phyloP scores from a whole-genome alignment of 2,797 vertebrate species.

The Naso thynnoides region DNA sequence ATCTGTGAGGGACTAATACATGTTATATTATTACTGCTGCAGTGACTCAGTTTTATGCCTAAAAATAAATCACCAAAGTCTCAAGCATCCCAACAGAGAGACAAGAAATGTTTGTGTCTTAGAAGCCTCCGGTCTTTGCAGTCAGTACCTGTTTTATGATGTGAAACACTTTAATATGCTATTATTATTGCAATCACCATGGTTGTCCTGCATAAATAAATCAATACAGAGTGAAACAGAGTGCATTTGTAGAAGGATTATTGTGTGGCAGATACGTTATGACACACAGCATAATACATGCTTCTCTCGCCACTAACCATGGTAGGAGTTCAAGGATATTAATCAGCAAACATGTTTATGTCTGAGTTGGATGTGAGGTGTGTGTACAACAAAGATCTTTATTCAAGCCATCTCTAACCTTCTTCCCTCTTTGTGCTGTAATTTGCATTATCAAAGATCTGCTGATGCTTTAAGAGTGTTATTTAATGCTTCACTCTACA shows the following conservation, averaged over 20 bases:
- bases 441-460: background rate
- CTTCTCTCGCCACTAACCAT: background rate
- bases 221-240: slow-evolving; percentile 2
- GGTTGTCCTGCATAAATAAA: slow-evolving; percentile 7
- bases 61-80: slow-evolving; percentile 12
- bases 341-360: background rate
- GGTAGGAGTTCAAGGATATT: background rate
- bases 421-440: background rate
- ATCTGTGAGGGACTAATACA: background rate
- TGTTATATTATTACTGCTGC: slow-evolving; percentile 14
- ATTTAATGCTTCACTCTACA: background rate
- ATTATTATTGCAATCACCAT: background rate
- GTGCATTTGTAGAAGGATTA: background rate
- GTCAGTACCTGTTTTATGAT: background rate
- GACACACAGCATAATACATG: background rate
- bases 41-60: slow-evolving; percentile 12
- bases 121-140: background rate
- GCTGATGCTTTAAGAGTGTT: background rate
- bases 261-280: background rate
- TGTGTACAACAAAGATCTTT: background rate
- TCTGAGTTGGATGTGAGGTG: background rate
- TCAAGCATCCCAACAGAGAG: slow-evolving; percentile 1
- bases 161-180: background rate
- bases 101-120: slow-evolving; percentile 1
- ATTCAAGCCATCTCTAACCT: background rate